Conservation (phyloP, 2,113 vertebrate species). For the Oxygymnocypris stewartii region DNA sequence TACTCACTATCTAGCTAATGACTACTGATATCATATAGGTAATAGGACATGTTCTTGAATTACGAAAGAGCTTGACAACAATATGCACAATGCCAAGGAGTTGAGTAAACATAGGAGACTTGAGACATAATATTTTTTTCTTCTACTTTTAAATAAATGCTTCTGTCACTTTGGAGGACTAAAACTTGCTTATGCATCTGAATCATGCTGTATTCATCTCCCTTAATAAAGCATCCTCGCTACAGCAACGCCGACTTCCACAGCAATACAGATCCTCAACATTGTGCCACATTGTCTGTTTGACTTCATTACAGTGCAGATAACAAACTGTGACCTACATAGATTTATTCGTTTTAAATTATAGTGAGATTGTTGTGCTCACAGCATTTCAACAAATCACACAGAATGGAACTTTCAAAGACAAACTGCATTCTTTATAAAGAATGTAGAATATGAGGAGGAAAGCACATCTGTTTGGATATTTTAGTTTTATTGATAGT, state of each 20-base stretch:
- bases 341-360: neutral
- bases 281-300: neutral
- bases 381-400: neutral
- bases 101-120: neutral
- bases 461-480: constrained; percentile 5
- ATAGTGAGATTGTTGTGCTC: neutral
- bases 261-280: neutral
- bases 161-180: neutral
- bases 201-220: neutral
- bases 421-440: neutral
- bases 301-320: constrained; percentile 1
- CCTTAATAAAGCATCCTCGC: neutral
- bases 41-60: neutral
- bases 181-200: neutral
- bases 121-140: too few species aligned
- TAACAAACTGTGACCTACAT: neutral
- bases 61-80: neutral
- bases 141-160: neutral
- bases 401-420: neutral
- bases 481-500: neutral
- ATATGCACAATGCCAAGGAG: neutral
- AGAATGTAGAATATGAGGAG: neutral
- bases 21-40: neutral
- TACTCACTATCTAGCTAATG: too few species aligned
- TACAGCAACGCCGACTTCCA: neutral